Evolutionary conservation across 2,888 invertebrate genomes (phyloP), one percentile per base, ranked within the genome.

Genomic region (Chorisops tibialis): DNA sequence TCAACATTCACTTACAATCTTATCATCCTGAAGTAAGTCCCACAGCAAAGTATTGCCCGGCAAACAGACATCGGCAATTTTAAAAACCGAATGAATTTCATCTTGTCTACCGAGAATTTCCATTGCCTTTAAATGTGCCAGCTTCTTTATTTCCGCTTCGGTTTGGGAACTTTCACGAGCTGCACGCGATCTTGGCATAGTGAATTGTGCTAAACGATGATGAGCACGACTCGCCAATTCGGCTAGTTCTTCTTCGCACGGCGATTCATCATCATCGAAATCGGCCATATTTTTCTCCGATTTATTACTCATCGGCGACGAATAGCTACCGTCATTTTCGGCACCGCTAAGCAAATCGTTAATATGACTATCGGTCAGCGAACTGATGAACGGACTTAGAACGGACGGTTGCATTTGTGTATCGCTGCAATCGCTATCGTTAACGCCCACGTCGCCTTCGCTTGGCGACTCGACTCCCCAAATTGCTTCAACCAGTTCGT

Each of bases 231-330:
- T 88, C 0, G 89, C 87, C 47, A 92, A 80, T 69, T 91, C 84
- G 0, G 88, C 90, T 38, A 91, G 76, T 73, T 89, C 92, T 72
- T 92, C 92, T 72, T 93, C 93, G 73, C 92, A 91, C 1, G 88
- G 91, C 7, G 92, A 92, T 71, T 93, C 92, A 71, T 89, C 89
- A 1, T 92, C 93, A 71, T 96, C 96, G 71, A 96, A 90, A 77
- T 96, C 95, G 0, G 93, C 93, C 85, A 95, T 88, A 76, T 95
- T 95, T 69, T 95, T 93, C 71, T 94, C 94, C 2, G 94, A 94
- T 79, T 95, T 94, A 69, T 91, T 93, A 65, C 93, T 94, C 81
- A 93, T 87, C 35, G 91, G 85, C 0, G 94, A 94, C n/a, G 94
- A 94, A 69, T 93, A 92, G 72, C 93, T 93, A n/a, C 92, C 93